These are phyloP conservation scores for Psittacula derbiana DNA, from an alignment of 2,797 vertebrate species.

Conservation along the genomic window DNA sequence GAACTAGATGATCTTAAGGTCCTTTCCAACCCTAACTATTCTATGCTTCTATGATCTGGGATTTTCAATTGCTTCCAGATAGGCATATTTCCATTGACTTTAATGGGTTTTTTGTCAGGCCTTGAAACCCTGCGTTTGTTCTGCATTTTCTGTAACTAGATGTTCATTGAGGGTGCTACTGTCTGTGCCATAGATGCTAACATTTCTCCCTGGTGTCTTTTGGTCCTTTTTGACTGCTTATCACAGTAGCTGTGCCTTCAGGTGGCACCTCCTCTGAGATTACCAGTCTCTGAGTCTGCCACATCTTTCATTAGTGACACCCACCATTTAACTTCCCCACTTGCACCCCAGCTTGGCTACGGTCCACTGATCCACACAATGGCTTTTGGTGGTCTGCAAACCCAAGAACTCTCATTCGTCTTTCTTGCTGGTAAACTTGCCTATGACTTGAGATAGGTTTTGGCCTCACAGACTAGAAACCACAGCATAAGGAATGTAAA, in stretches of 20 bases:
- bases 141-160: not conserved
- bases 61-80: not conserved
- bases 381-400: not conserved
- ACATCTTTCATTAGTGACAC: not conserved
- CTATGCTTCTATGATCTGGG: not conserved
- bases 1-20: not conserved
- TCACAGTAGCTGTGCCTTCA: not conserved
- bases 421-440: not conserved
- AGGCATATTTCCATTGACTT: not conserved
- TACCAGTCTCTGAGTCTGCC: not conserved
- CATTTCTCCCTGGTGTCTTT: not conserved
- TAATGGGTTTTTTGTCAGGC: not conserved
- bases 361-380: accelerated
- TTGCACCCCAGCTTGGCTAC: accelerated
- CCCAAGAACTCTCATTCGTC: not conserved
- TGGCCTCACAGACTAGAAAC: not conserved
- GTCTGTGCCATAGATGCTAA: not conserved
- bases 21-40: not conserved
- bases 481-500: not conserved
- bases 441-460: not conserved
- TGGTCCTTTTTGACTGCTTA: not conserved
- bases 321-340: accelerated
- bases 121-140: not conserved
- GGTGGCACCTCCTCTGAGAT: not conserved
- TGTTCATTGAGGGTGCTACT: not conserved